phyloP scores from a whole-genome alignment of 2,888 invertebrate genomes.

The Schrankia costaestrigalis region DNA sequence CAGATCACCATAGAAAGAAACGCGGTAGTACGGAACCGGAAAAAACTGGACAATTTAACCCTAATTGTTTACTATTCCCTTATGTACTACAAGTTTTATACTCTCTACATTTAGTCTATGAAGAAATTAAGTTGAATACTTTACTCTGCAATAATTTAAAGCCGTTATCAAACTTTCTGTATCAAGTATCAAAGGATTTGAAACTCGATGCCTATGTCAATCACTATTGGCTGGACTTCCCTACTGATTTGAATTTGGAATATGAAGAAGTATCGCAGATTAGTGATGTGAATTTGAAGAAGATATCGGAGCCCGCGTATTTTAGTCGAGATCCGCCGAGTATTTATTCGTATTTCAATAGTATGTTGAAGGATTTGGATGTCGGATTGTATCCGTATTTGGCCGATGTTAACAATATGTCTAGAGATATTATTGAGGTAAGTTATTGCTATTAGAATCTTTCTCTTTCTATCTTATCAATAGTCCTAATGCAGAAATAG shows the following conservation, averaged over 20 bases:
- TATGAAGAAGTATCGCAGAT: slow-evolving; percentile 74
- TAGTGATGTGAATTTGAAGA: slow-evolving; percentile 77
- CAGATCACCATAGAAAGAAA: slow-evolving; percentile 30
- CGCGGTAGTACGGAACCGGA: slow-evolving; percentile 38
- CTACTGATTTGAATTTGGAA: slow-evolving; percentile 77
- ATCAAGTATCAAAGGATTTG: slow-evolving; percentile 89
- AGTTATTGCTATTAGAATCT: slow-evolving; percentile 27
- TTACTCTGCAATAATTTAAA: slow-evolving; percentile 84
- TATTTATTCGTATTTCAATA: slow-evolving; percentile 86
- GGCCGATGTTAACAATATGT: slow-evolving; percentile 85
- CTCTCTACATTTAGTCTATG: slow-evolving; percentile 92
- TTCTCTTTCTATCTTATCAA: not conserved
- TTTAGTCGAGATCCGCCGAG: slow-evolving; percentile 84
- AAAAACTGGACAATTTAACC: slow-evolving; percentile 76
- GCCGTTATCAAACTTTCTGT: slow-evolving; percentile 85
- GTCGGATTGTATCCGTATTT: slow-evolving; percentile 86
- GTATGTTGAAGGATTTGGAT: slow-evolving; percentile 80
- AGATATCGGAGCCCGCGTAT: slow-evolving; percentile 81
- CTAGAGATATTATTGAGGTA: slow-evolving; percentile 88
- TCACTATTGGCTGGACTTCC: slow-evolving; percentile 93
- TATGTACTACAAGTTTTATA: slow-evolving; percentile 88
- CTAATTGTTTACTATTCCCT: slow-evolving; percentile 85
- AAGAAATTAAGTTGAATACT: slow-evolving; percentile 92
- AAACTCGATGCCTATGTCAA: slow-evolving; percentile 85
- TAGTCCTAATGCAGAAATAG: no score